Evolutionary conservation across 1,140 invertebrate species (phyloP), one percentile per base, ranked within the genome.

Genomic region (Sycophaga agraensis): DNA sequence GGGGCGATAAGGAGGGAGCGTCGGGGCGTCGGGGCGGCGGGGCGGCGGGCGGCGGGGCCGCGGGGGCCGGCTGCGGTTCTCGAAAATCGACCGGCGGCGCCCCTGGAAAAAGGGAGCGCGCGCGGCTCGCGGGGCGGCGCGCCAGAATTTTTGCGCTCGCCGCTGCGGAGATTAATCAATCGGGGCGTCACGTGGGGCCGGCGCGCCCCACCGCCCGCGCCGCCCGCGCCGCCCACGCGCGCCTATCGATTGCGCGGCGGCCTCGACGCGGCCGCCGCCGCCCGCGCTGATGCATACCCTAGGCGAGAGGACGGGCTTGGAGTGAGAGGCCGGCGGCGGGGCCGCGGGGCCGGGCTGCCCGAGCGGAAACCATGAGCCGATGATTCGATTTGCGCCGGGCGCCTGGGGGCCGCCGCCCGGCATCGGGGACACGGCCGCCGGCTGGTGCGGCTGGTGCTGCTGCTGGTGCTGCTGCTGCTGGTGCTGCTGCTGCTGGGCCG

Each of bases 361-460:
- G 55, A 74, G 64, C 58, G 75, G 71, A 66, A 79, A 79, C 79
- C 79, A 79, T 46, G 76, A 66, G 57, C 76, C 74, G 60, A 72
- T 72, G 62, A 72, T 73, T 49, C 73, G 74, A 67, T 74, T 75
- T 67, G 66, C 43, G 59, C 66, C 37, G 9, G 59, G 70, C 72
- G 31, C 16, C 50, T 31, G 39, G 35, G 12, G 12, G 17, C 8
- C 17, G 73, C 63, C 70, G 50, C 53, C 69, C 55, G 49, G 70
- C 64, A 73, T 69, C 35, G 73, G 58, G 39, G 77, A 77, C 31
- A 72, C 66, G 16, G 19, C 14, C 21, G 46, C 39, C 53, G 24
- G 63, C 64, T n/a, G 67, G 45, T 21, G 59, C 39, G 42, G 55
- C 46, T 31, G 69, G 59, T 62, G 72, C 63, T 59, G 69, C 63